Percentiles rank a stretch among this genome's conserved stretches.
Conservation (phyloP, 2,113 vertebrate genomes). For the Melierax canorus region DNA sequence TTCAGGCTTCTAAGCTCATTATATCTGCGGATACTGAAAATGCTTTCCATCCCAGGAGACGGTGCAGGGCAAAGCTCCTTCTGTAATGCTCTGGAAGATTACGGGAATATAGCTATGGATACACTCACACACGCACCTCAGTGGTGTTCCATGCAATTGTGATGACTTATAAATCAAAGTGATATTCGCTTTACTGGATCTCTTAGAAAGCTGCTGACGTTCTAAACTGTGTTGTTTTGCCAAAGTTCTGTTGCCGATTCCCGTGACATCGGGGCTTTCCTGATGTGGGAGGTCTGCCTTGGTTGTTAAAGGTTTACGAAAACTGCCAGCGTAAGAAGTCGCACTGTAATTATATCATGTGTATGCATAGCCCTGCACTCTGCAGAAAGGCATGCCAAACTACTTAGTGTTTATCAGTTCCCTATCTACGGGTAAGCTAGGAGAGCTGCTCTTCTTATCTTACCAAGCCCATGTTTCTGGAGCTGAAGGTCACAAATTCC, state of each 20-base stretch:
- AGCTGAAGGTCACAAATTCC: conserved; percentile 27
- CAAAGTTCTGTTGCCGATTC: not conserved
- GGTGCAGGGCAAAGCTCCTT: not conserved
- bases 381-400: not conserved
- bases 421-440: not conserved
- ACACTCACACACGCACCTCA: not conserved
- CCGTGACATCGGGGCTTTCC: not conserved
- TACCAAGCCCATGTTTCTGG: not conserved
- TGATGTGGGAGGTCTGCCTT: not conserved
- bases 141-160: not conserved
- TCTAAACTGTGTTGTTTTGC: not conserved
- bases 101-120: not conserved
- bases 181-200: not conserved
- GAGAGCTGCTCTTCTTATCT: conserved; percentile 8
- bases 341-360: not conserved
- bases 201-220: not conserved
- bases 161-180: not conserved
- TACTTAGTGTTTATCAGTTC: not conserved
- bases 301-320: not conserved
- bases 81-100: not conserved
- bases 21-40: not conserved
- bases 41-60: not conserved
- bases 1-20: not conserved
- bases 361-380: not conserved
- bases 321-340: not conserved